A percentile compares a stretch with the other conserved stretches of the same genome.
Evolutionary conservation across 2,888 invertebrate genomes (phyloP).

Genomic region (Cantharis flavilabris): DNA sequence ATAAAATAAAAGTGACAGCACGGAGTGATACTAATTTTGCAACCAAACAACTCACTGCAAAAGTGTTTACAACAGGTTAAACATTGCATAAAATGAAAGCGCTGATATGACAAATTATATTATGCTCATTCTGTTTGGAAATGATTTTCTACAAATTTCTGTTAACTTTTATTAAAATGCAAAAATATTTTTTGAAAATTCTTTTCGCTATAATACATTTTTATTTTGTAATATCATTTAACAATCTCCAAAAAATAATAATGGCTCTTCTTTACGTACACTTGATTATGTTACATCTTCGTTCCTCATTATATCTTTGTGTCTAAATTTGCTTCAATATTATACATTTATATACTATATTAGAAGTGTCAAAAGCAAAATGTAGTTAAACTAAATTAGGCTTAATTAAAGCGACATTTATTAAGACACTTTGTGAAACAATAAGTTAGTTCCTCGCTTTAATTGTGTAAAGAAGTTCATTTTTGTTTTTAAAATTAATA

Average conservation of each 20-base stretch:
- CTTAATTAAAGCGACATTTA: neutral
- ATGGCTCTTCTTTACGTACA: neutral
- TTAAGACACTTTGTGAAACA: neutral
- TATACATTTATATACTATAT: no score
- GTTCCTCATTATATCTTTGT: neutral
- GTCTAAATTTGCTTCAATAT: neutral
- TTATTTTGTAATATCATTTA: neutral
- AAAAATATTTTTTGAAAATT: no score
- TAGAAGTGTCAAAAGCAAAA: neutral
- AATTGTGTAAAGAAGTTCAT: neutral
- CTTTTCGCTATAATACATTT: no score
- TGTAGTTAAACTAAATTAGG: neutral
- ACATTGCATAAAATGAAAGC: neutral
- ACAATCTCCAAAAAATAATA: neutral
- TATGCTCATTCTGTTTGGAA: neutral
- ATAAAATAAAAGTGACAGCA: neutral
- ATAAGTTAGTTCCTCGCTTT: neutral
- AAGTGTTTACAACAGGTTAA: no score
- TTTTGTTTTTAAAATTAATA: neutral
- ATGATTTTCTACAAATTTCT: neutral
- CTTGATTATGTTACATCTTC: neutral
- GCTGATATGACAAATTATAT: neutral
- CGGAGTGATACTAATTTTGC: neutral
- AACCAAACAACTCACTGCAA: neutral
- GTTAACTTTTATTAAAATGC: no score